Conservation (phyloP, 2,888 invertebrate species). For the Agriopis leucophaearia region DNA sequence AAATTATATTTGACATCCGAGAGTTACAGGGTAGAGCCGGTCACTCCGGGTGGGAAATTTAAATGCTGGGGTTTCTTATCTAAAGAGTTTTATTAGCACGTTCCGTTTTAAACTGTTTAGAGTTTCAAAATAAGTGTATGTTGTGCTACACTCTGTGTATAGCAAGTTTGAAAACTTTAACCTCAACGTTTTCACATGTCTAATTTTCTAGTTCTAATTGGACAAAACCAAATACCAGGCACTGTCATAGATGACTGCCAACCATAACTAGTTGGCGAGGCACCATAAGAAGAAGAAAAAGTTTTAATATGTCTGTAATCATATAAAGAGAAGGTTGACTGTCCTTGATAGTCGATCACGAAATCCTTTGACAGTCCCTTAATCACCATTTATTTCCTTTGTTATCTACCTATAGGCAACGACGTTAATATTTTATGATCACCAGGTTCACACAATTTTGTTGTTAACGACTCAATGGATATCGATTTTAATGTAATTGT, state of each 20-base stretch:
- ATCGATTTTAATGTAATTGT: conserved; percentile 34
- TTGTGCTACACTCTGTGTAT: not conserved
- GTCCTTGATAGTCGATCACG: conserved; percentile 4
- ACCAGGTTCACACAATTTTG: conserved; percentile 29
- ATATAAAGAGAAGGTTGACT: not conserved
- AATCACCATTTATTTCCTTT: conserved; percentile 32
- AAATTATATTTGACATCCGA: not conserved
- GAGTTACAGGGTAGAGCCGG: not conserved
- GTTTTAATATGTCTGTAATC: not conserved
- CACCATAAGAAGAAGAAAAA: no score
- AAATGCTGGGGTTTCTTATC: not conserved
- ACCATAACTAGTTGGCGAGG: no score
- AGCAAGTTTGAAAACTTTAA: not conserved
- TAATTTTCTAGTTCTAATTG: no score
- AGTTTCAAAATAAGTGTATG: not conserved
- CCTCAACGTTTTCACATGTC: not conserved
- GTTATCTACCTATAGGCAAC: conserved; percentile 22
- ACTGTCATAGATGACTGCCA: no score
- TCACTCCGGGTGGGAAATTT: not conserved
- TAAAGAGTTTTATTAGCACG: conserved; percentile 4
- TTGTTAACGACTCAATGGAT: conserved; percentile 26
- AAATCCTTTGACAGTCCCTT: conserved; percentile 29
- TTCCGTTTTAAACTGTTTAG: conserved; percentile 6
- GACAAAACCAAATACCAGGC: no score
- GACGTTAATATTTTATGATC: conserved; percentile 38